Evolutionary conservation across 1,140 invertebrate species (phyloP).

Genomic region (Medauroidea extradentata): DNA sequence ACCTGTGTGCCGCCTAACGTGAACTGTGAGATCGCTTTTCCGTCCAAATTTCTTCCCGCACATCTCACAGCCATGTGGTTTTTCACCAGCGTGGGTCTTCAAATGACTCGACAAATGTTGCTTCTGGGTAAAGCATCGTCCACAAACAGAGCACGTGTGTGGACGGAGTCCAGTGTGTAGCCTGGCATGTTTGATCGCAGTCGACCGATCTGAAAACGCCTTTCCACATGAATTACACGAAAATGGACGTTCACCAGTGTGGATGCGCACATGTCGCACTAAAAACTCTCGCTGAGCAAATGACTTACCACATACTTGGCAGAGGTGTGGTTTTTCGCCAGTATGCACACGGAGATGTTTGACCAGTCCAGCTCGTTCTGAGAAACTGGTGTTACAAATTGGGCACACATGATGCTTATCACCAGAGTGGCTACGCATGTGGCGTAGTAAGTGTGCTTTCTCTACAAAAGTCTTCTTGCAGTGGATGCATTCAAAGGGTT

Average conservation of each 20-base stretch:
- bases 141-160: slow-evolving; percentile 51
- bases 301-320: slow-evolving; percentile 7
- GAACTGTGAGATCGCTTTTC: slow-evolving; percentile 73
- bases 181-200: background rate
- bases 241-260: slow-evolving; percentile 7
- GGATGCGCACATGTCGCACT: background rate
- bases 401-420: slow-evolving; percentile 5
- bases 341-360: slow-evolving; percentile 8
- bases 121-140: slow-evolving; percentile 46
- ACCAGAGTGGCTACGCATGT: slow-evolving; percentile 7
- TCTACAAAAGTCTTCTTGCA: slow-evolving; percentile 12
- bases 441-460: background rate
- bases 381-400: slow-evolving; percentile 2
- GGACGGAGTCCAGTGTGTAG: slow-evolving; percentile 45
- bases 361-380: slow-evolving; percentile 6
- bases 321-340: slow-evolving; percentile 9
- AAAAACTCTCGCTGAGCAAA: slow-evolving; percentile 7
- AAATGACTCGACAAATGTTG: slow-evolving; percentile 30
- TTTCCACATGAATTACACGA: background rate
- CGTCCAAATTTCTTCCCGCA: slow-evolving; percentile 42
- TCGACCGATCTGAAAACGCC: background rate
- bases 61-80: slow-evolving; percentile 42
- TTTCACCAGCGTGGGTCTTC: slow-evolving; percentile 46
- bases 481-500: slow-evolving; percentile 7
- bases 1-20: slow-evolving; percentile 96